Conservation (phyloP, 2,797 vertebrate species). For the Glyptemys insculpta region DNA sequence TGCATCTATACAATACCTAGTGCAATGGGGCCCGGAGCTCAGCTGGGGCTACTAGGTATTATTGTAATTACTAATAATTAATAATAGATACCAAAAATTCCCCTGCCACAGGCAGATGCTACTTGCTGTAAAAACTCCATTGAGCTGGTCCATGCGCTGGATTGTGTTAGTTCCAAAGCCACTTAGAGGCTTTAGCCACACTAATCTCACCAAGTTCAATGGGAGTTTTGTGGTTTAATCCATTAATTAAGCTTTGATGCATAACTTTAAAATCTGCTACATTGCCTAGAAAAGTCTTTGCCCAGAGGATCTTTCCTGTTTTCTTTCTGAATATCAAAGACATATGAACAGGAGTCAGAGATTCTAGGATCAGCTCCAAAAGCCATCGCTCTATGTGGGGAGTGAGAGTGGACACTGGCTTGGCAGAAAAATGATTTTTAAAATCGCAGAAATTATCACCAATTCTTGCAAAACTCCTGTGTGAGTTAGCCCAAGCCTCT, state of each 20-base stretch:
- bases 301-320: no score
- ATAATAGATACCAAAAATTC: not conserved
- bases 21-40: no score
- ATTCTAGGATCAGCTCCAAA: not conserved
- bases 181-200: not conserved
- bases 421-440: not conserved
- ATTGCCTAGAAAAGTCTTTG: no score
- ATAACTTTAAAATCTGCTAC: not conserved
- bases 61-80: not conserved
- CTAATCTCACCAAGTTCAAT: not conserved
- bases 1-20: no score
- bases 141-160: not conserved
- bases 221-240: not conserved
- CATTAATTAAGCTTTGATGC: not conserved
- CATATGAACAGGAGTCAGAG: not conserved
- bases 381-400: no score
- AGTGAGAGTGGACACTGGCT: not conserved
- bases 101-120: not conserved
- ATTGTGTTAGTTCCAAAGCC: not conserved
- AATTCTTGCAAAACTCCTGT: no score
- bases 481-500: no score
- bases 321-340: not conserved
- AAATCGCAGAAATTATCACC: not conserved
- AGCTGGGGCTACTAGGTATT: not conserved
- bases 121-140: not conserved